phyloP scores from a whole-genome alignment of 2,888 invertebrate species.

The Drosophila anceps region DNA sequence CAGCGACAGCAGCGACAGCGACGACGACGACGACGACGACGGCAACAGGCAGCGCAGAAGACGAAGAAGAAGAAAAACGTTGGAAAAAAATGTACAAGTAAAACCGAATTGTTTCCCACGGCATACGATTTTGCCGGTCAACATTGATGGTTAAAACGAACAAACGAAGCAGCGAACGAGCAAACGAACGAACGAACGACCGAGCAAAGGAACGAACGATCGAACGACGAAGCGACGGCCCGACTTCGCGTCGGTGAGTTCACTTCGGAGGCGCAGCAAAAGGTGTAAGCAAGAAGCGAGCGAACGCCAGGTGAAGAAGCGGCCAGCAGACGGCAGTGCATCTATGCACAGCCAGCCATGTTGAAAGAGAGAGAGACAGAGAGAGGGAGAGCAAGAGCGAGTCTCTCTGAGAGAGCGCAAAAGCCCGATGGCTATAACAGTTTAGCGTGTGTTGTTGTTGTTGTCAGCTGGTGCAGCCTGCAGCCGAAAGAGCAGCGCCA shows the following conservation, averaged over 20 bases:
- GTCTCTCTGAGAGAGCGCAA: slow-evolving; percentile 33
- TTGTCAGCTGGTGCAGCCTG: slow-evolving; percentile 42
- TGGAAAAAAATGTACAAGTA: slow-evolving; percentile 82
- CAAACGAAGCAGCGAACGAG: slow-evolving; percentile 48
- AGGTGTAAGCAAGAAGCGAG: slow-evolving; percentile 68
- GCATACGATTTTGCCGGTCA: slow-evolving; percentile 86
- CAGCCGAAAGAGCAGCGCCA: slow-evolving; percentile 47
- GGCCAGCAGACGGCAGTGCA: slow-evolving; percentile 52
- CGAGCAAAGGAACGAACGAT: slow-evolving; percentile 44
- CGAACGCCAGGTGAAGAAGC: slow-evolving; percentile 80
- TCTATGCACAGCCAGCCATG: slow-evolving; percentile 66
- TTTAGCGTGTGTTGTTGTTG: slow-evolving; percentile 65
- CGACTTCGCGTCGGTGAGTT: slow-evolving; percentile 41
- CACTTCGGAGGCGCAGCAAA: slow-evolving; percentile 58
- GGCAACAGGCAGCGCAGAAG: slow-evolving; percentile 57
- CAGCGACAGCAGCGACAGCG: slow-evolving; percentile 47
- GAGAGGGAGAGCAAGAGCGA: slow-evolving; percentile 24
- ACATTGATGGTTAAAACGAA: slow-evolving; percentile 83
- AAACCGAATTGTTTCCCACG: slow-evolving; percentile 86
- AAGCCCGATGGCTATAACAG: slow-evolving; percentile 75
- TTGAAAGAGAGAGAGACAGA: slow-evolving; percentile 41
- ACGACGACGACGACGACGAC: slow-evolving; percentile 78
- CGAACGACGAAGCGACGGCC: slow-evolving; percentile 46
- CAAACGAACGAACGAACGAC: slow-evolving; percentile 32
- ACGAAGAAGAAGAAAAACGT: slow-evolving; percentile 56